Base-by-base conservation (phyloP, 2,113 vertebrate species). In the Plestiodon gilberti region DNA sequence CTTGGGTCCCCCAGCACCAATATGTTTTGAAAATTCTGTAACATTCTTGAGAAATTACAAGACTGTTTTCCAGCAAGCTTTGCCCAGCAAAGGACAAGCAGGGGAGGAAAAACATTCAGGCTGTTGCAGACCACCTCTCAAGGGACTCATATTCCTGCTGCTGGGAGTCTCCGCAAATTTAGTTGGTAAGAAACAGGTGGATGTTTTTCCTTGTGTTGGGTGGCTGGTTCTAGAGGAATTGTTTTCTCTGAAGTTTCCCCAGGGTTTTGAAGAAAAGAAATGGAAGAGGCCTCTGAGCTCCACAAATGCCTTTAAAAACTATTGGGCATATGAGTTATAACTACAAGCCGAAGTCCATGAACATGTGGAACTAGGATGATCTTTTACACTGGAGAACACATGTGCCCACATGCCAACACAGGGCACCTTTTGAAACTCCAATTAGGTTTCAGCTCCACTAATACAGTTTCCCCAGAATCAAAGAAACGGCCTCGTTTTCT, bases 31-130 rank as follows among this genome's bases (percentile, higher is more conserved):
- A 14, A n/a, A 59, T 84, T 80, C 30, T 69, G 0, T 2, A 76
- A 88, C 67, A 23, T 71, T 89, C 83, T 87, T 81, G 11, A 89
- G 84, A 75, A 57, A 65, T 70, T 33, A 74, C 87, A 89, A 78
- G 84, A 62, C 57, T 87, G 55, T 79, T 87, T 91, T 90, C 82
- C 82, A 75, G 33, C 78, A 64, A 64, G 13, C 1, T 5, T 62
- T 23, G 43, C 82, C 77, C 30, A 80, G 90, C 71, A 61, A 83
- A 86, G 64, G 62, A 33, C 18, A 28, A 35, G 62, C 6, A 69
- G 79, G 73, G 43, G 74, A 76, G 83, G 30, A 83, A 82, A 88
- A 89, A 82, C 55, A 86, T 40, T 25, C 77, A 81, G 55, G 82
- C 77, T 82, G 65, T 43, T 22, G 75, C 73, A 81, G 20, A 81